These are phyloP conservation scores for Zaprionus lineosus DNA, from an alignment of 2,888 invertebrate species.

Conservation along the genomic window DNA sequence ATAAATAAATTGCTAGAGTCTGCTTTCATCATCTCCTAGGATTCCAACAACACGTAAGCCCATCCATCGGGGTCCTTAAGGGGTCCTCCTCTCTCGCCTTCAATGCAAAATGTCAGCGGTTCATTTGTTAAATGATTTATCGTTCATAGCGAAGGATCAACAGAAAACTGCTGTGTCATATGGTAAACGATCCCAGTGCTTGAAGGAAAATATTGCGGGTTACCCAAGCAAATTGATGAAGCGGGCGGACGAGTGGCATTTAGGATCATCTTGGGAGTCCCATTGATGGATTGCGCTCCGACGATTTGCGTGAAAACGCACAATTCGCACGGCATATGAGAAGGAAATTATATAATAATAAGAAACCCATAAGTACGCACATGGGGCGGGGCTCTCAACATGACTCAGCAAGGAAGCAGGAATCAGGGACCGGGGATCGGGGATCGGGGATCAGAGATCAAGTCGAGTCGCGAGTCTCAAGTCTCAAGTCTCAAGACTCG, in stretches of 20 bases:
- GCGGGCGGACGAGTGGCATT: conserved; percentile 3
- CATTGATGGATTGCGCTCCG: conserved; percentile 62
- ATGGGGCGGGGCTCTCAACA: conserved; percentile 44
- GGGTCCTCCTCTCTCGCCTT: background rate
- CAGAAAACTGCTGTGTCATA: conserved; percentile 76
- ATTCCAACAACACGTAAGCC: too few relatives aligned
- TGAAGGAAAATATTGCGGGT: conserved; percentile 62
- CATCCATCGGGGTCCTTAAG: too few relatives aligned
- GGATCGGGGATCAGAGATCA: too few relatives aligned
- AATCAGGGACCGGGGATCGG: conserved; percentile 9
- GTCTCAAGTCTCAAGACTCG: too few relatives aligned
- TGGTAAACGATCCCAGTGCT: conserved; percentile 58
- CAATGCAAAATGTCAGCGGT: conserved; percentile 10
- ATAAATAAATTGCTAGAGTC: too few relatives aligned
- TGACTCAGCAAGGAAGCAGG: conserved; percentile 51
- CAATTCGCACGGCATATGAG: conserved; percentile 55
- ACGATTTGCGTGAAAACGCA: conserved; percentile 63
- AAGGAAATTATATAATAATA: conserved; percentile 74
- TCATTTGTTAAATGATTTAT: conserved; percentile 43
- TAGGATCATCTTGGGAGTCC: conserved; percentile 16
- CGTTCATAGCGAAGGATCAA: too few relatives aligned
- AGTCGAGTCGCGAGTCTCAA: too few relatives aligned
- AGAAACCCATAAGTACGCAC: conserved; percentile 66
- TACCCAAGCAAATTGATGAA: conserved; percentile 65
- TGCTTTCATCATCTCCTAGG: too few relatives aligned